A percentile compares a stretch with the other conserved stretches of the same genome.
Conservation (phyloP, 2,888 invertebrate genomes). For the Lycophotia porphyrea region DNA sequence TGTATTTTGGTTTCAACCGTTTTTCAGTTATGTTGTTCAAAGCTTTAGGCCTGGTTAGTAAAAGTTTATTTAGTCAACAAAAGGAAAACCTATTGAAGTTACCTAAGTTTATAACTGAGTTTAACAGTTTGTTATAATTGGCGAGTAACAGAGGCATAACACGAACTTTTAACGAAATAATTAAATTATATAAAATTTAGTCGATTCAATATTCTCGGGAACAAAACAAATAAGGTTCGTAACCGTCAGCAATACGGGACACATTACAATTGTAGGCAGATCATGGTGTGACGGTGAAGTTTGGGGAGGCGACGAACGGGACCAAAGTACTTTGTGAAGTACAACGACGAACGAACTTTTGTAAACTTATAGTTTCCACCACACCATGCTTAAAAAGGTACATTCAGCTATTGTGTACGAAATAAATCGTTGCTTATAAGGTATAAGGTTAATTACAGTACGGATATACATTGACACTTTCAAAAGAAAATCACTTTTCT, state of each 20-base stretch:
- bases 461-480: not conserved
- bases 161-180: slow-evolving; percentile 35
- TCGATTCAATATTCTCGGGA: slow-evolving; percentile 16
- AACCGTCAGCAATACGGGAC: slow-evolving; percentile 7
- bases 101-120: not conserved
- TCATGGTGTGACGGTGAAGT: not conserved
- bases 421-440: not conserved
- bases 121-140: not conserved
- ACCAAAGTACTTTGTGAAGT: not conserved
- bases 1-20: not conserved
- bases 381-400: not conserved
- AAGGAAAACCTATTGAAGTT: not conserved
- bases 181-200: slow-evolving; percentile 11
- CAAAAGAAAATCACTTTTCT: not conserved
- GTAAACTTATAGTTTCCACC: not conserved
- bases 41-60: not conserved
- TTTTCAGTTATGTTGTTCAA: not conserved
- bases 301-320: not conserved
- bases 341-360: not conserved
- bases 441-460: not conserved
- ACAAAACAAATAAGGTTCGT: slow-evolving; percentile 26
- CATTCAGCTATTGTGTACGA: not conserved
- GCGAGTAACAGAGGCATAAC: not conserved
- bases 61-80: not conserved
- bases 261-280: slow-evolving; percentile 4